Percentiles rank a stretch among this genome's conserved stretches.
phyloP scores from a whole-genome alignment of 2,888 invertebrate species.

The Oligia fasciuncula region DNA sequence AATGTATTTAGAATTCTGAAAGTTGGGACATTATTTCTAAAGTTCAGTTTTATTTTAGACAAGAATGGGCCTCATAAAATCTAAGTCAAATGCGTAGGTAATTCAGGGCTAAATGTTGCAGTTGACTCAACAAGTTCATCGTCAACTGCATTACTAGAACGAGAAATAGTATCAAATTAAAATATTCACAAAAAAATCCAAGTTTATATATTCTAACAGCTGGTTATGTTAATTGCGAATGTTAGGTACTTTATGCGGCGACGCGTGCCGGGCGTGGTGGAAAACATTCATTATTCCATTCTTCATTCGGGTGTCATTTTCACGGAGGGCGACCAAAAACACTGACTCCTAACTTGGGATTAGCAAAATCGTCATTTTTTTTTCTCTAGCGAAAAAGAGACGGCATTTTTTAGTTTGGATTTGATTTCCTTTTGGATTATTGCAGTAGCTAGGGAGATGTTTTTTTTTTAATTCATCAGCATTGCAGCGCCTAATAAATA shows the following conservation, averaged over 20 bases:
- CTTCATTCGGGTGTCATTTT: slow-evolving; percentile 83
- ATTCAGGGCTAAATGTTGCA: neutral
- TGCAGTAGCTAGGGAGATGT: neutral
- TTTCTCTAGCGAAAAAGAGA: neutral
- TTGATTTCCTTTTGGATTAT: neutral
- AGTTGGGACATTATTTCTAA: neutral
- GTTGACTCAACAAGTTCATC: neutral
- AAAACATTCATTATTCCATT: slow-evolving; percentile 81
- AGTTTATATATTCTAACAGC: slow-evolving; percentile 67
- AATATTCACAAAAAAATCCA: slow-evolving; percentile 45
- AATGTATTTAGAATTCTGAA: neutral
- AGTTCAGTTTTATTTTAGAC: slow-evolving; percentile 7
- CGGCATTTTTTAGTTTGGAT: neutral
- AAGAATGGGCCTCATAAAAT: neutral
- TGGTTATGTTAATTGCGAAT: slow-evolving; percentile 79
- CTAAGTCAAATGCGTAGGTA: neutral
- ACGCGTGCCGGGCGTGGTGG: slow-evolving; percentile 78
- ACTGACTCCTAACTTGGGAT: slow-evolving; percentile 69
- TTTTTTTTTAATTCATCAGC: neutral
- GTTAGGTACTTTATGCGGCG: slow-evolving; percentile 81
- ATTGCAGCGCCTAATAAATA: no score
- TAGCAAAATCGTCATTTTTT: slow-evolving; percentile 62
- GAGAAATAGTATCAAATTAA: slow-evolving; percentile 36
- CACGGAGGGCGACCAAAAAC: slow-evolving; percentile 72
- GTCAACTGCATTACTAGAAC: neutral